These are phyloP conservation scores for Colistium nudipinnis DNA, from an alignment of 2,113 vertebrate species.

Conservation along the genomic window DNA sequence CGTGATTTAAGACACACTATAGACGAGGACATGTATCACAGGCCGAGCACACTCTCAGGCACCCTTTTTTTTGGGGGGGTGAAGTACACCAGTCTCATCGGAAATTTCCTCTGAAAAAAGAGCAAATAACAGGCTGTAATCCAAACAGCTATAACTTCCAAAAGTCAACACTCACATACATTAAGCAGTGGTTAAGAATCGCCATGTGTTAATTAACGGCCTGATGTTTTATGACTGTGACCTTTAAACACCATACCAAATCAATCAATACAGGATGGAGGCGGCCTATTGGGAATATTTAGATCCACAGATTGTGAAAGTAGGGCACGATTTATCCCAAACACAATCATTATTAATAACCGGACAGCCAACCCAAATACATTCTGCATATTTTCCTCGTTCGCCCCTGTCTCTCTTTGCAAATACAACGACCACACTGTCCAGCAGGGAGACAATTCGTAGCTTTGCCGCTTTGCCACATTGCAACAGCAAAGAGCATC, in stretches of 20 bases:
- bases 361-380: slow-evolving; percentile 83
- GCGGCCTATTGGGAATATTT: slow-evolving; percentile 84
- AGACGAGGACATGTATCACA: slow-evolving; percentile 39
- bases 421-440: slow-evolving; percentile 23
- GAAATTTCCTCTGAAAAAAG: slow-evolving; percentile 32
- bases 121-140: slow-evolving; percentile 49
- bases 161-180: slow-evolving; percentile 67
- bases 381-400: slow-evolving; percentile 76
- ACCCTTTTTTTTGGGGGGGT: slow-evolving; percentile 22
- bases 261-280: slow-evolving; percentile 80
- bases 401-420: slow-evolving; percentile 39
- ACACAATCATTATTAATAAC: slow-evolving; percentile 83
- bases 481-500: slow-evolving; percentile 22
- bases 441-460: slow-evolving; percentile 48
- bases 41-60: slow-evolving; percentile 19
- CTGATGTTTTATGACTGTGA: slow-evolving; percentile 84
- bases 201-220: slow-evolving; percentile 78
- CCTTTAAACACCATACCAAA: slow-evolving; percentile 83
- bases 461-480: slow-evolving; percentile 12
- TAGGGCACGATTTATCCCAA: slow-evolving; percentile 84
- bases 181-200: slow-evolving; percentile 77
- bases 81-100: slow-evolving; percentile 25
- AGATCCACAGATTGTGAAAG: slow-evolving; percentile 81
- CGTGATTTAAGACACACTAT: slow-evolving; percentile 40
- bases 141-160: slow-evolving; percentile 55